Base-by-base conservation (phyloP, 2,888 invertebrate species). In the Luperina nickerlii region DNA sequence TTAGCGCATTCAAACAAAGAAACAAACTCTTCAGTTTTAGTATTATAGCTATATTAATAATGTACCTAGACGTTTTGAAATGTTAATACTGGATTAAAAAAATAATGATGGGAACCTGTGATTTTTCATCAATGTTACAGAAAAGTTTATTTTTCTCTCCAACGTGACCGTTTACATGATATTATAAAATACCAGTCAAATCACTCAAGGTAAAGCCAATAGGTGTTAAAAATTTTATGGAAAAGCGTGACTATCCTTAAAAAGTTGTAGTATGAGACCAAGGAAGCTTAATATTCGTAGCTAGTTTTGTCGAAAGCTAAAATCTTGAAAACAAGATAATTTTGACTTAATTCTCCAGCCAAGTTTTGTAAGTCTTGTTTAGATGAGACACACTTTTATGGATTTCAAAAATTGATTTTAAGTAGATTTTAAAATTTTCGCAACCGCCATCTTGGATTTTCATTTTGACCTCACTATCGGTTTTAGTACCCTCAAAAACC, bases 221-320 rank as follows among this genome's bases (percentile, higher is more conserved):
- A 27, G 24, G n/a, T n/a, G 15, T 20, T 51, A 62, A 67, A 67
- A 51, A 15, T 24, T 68, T 74, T 38, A 7, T 13, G n/a, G 0
- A 4, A 24, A 62, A 75, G 74, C 81, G 81, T 81, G 81, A 80
- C 81, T 57, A 57, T 74, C 20, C 15, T 57, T 38, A 18, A 68
- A 57, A 74, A 38, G 2, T 13, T 13, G 18, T 67, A 51, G 54
- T 74, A 62, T 24, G 8, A 11, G 57, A 54, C 20, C 27, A 15
- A 60, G 1, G 18, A 42, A 60, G 13, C 27, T 18, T 42, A 79
- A 60, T 80, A n/a, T 51, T 32, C 15, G 7, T n/a, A 60, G 11
- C 66, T 48, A 71, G 15, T 67, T 63, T 65, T 18, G 20, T 67
- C 15, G 45, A 32, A 70, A 69, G n/a, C n/a, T 57, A 51, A 66